These are phyloP conservation scores for Silurus aristotelis DNA, from an alignment of 2,797 vertebrate species.

Conservation along the genomic window DNA sequence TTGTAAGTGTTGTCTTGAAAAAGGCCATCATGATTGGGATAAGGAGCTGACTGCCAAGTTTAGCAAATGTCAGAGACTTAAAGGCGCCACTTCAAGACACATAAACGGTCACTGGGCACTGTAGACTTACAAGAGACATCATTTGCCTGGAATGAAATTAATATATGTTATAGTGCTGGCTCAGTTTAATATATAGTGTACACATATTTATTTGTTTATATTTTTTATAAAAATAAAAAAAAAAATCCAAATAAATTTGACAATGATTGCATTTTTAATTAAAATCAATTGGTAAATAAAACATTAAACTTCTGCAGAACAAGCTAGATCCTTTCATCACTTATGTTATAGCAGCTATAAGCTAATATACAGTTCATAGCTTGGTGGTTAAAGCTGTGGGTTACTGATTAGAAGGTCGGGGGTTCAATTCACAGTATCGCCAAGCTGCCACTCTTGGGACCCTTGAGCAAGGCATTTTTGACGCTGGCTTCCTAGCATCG, in stretches of 20 bases:
- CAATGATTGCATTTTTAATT: background rate
- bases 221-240: background rate
- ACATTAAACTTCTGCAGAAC: background rate
- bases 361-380: background rate
- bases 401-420: no score
- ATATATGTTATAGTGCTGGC: background rate
- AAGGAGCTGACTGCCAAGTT: background rate
- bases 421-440: no score
- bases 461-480: no score
- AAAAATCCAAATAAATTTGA: background rate
- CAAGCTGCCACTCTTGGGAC: no score
- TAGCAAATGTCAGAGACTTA: slow-evolving; percentile 20
- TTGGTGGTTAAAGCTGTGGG: no score
- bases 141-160: background rate
- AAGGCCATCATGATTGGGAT: background rate
- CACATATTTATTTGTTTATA: background rate
- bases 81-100: background rate
- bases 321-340: background rate
- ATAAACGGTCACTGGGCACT: background rate
- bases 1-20: background rate
- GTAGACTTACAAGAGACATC: background rate
- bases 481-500: no score
- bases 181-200: no score
- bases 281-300: background rate
- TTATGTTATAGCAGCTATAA: background rate